These are phyloP conservation scores for Semnornis frantzii DNA, from an alignment of 2,113 vertebrate genomes.

Conservation along the genomic window DNA sequence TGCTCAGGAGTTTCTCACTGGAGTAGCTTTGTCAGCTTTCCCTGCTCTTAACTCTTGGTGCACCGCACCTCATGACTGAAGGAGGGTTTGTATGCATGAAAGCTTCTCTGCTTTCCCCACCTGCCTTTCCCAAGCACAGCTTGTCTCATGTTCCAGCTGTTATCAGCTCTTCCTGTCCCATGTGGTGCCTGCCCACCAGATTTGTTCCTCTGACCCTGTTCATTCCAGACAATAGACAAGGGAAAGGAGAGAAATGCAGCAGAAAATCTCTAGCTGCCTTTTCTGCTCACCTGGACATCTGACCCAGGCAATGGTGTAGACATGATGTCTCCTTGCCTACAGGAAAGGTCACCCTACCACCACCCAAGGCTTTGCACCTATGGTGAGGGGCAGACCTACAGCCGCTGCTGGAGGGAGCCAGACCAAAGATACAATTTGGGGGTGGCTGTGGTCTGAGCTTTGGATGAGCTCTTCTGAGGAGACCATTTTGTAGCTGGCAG, in stretches of 20 bases:
- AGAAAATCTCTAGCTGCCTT: neutral
- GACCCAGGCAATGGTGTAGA: neutral
- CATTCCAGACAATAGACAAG: neutral
- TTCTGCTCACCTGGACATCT: neutral
- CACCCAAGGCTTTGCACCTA: neutral
- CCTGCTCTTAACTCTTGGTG: neutral
- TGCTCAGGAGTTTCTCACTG: neutral
- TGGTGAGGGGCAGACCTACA: neutral
- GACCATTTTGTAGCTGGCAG: neutral
- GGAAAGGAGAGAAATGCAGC: neutral
- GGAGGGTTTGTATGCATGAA: neutral
- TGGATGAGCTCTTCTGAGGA: neutral
- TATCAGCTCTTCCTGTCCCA: neutral
- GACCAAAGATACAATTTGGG: neutral
- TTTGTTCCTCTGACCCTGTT: neutral
- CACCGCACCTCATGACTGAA: neutral
- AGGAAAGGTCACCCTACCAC: neutral
- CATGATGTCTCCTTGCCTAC: neutral
- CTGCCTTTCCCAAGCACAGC: neutral
- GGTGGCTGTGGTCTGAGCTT: neutral
- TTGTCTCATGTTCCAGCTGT: neutral
- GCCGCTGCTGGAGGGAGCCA: neutral
- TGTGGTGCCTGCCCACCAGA: accelerated
- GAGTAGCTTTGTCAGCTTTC: neutral
- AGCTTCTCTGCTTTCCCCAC: neutral